phyloP scores from a whole-genome alignment of 2,888 invertebrate species.

The Entomobrya multifasciata region DNA sequence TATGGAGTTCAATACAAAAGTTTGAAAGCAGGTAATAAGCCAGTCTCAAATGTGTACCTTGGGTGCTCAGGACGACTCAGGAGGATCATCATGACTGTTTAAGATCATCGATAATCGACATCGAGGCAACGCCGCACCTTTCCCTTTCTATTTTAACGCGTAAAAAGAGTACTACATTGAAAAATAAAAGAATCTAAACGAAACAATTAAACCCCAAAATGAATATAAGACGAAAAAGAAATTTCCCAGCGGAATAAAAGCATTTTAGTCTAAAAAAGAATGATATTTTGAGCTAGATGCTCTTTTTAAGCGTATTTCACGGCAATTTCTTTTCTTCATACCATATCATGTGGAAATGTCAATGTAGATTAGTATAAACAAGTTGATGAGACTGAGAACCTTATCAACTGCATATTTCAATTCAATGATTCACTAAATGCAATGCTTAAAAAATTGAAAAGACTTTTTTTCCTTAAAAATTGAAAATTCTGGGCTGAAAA shows the following conservation, averaged over 20 bases:
- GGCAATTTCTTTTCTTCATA: constrained; percentile 29
- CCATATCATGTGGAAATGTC: constrained; percentile 46
- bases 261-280: background rate
- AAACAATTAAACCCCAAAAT: constrained; percentile 30
- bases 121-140: constrained; percentile 57
- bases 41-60: background rate
- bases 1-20: background rate
- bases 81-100: background rate
- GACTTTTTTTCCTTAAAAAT: no score
- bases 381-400: background rate
- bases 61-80: background rate
- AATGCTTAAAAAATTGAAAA: no score
- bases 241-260: background rate
- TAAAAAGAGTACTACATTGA: background rate
- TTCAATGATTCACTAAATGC: no score
- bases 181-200: background rate
- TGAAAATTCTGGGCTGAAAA: background rate
- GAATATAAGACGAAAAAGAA: background rate
- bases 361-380: constrained; percentile 38
- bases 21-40: background rate
- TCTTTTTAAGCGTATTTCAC: background rate
- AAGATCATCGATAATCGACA: constrained; percentile 52
- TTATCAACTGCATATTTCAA: background rate
- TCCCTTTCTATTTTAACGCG: constrained; percentile 60
- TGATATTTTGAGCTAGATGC: background rate